Evolutionary conservation across 2,888 invertebrate genomes (phyloP).

Genomic region (Thysanoteuthis rhombus): DNA sequence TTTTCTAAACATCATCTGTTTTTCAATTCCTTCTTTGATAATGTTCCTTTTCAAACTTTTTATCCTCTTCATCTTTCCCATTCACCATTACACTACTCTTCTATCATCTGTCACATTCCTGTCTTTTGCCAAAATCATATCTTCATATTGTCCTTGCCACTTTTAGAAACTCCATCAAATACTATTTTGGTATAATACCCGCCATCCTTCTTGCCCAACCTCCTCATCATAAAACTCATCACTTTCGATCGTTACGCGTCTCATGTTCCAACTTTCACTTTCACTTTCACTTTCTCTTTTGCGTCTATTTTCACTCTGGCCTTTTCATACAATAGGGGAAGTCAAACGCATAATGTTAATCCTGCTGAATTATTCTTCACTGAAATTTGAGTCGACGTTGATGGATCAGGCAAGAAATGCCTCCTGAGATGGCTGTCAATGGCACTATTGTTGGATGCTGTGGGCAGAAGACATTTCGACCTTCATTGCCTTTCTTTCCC

Average conservation of each 20-base stretch:
- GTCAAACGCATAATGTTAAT: background rate
- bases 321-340: background rate
- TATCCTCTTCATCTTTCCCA: background rate
- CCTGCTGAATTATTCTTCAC: background rate
- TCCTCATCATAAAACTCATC: background rate
- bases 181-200: background rate
- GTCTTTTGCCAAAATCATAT: background rate
- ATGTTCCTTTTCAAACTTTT: background rate
- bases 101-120: background rate
- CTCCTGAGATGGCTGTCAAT: background rate
- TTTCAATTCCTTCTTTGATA: background rate
- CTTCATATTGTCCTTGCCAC: background rate
- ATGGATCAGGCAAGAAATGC: background rate
- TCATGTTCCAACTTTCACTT: background rate
- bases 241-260: background rate
- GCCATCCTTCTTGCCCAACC: background rate
- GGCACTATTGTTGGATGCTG: background rate
- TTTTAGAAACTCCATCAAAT: constrained; percentile 12
- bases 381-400: constrained; percentile 12
- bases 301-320: background rate
- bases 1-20: background rate
- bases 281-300: background rate
- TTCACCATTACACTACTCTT: background rate
- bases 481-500: background rate
- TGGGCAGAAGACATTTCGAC: constrained; percentile 12